Evolutionary conservation across 2,888 invertebrate genomes (phyloP), one percentile per base, ranked within the genome.

Genomic region (Catocala fraxini): DNA sequence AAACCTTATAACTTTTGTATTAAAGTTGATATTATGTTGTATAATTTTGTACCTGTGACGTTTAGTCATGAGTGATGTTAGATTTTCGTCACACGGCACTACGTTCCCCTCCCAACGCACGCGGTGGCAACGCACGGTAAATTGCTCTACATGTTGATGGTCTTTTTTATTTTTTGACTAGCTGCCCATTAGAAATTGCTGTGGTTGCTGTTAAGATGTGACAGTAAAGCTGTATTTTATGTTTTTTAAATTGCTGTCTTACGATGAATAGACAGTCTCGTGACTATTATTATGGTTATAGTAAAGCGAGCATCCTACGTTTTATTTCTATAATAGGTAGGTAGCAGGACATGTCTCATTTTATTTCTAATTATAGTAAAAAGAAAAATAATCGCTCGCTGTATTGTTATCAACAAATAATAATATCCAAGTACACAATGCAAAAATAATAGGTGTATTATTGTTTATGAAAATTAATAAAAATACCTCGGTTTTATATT

Each of bases 21-120:
- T 82, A 85, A 53, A 73, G 81, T 76, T 73, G 64, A 54, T 51
- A 66, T 68, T 80, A 25, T 57, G 56, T 59, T 71, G 61, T 39
- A 33, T 5, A 0, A 1, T 11, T 15, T 4, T 10, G 11, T 46
- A 63, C 42, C 69, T 81, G 46, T 70, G 77, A 70, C 66, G 63
- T 75, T 82, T 71, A 61, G 51, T 58, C 54, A 59, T 72, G 63
- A 65, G 59, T 58, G 65, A 80, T 62, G 63, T 69, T 77, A 73
- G 75, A 82, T 84, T 84, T 84, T 84, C 85, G 85, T 84, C 85
- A 81, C 84, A 84, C 84, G 80, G 79, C 68, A 67, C 77, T 75
- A 72, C 73, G 77, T 76, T 79, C 83, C 83, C 84, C 83, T 79
- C 70, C 80, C 71, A 75, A 68, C 68, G 68, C 72, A 71, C 69